Percentiles rank a stretch among this genome's conserved stretches.
phyloP scores from a whole-genome alignment of 2,113 vertebrate genomes.

The Menidia beryllina region DNA sequence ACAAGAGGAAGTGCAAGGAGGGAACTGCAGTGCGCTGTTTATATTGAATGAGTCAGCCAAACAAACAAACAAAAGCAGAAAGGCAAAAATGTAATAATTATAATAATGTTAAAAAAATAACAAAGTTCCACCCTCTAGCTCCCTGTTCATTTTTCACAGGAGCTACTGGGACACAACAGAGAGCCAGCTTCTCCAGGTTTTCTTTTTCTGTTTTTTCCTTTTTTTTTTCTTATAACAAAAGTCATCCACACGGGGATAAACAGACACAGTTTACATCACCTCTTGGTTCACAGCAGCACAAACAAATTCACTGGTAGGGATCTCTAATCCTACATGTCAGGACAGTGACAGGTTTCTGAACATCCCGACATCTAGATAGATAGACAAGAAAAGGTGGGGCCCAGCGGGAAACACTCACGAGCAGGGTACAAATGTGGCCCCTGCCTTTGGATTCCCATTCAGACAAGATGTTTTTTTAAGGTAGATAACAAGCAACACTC shows the following conservation, averaged over 20 bases:
- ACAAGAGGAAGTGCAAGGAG: constrained; percentile 19
- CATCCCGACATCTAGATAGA: constrained; percentile 57
- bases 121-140: constrained; percentile 47
- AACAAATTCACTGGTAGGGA: constrained; percentile 72
- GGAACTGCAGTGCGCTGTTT: constrained; percentile 55
- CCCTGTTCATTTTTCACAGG: constrained; percentile 47
- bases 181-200: constrained; percentile 30
- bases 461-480: constrained; percentile 26
- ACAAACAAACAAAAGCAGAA: constrained; percentile 42
- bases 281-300: constrained; percentile 76
- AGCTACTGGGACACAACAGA: constrained; percentile 48
- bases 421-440: constrained; percentile 30
- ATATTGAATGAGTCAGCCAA: constrained; percentile 70
- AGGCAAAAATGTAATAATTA: constrained; percentile 24
- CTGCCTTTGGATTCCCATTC: constrained; percentile 35
- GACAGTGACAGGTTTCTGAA: constrained; percentile 42
- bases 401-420: constrained; percentile 39
- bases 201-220: background rate
- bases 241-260: constrained; percentile 72
- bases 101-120: constrained; percentile 49
- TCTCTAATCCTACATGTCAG: constrained; percentile 69
- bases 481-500: constrained; percentile 41
- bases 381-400: constrained; percentile 50
- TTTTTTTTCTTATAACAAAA: constrained; percentile 42
- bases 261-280: constrained; percentile 78